These are phyloP conservation scores for Intellagama lesueurii DNA, from an alignment of 2,797 vertebrate genomes.

Conservation along the genomic window DNA sequence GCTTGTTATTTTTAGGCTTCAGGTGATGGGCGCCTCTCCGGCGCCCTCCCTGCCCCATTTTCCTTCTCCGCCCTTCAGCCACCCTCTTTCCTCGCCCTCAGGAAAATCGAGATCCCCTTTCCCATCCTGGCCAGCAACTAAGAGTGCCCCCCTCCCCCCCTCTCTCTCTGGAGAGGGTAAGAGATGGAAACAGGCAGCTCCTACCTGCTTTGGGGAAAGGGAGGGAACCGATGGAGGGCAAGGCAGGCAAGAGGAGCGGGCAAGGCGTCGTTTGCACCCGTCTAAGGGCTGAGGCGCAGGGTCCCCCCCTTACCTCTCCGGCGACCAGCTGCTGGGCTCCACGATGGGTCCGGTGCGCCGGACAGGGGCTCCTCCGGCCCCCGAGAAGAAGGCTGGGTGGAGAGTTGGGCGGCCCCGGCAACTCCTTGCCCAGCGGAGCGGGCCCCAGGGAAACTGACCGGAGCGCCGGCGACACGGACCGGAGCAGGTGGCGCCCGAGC, in stretches of 20 bases:
- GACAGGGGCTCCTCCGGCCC: not conserved
- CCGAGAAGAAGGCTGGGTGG: no score
- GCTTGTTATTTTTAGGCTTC: conserved; percentile 15
- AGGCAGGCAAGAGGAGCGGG: not conserved
- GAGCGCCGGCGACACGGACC: not conserved
- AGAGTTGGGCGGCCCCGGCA: not conserved
- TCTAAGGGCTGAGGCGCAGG: fast-evolving
- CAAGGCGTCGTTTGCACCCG: not conserved
- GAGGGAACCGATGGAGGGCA: not conserved
- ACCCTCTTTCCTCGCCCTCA: not conserved
- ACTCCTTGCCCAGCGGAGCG: not conserved
- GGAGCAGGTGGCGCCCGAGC: conserved; percentile 5
- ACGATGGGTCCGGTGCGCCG: not conserved
- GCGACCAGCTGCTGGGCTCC: not conserved
- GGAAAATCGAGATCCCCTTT: not conserved
- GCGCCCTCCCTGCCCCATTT: fast-evolving
- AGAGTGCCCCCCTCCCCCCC: not conserved
- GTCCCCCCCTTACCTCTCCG: conserved; percentile 54
- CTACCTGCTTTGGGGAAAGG: not conserved
- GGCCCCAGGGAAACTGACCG: not conserved
- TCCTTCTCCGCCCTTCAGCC: not conserved
- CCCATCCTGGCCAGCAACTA: not conserved
- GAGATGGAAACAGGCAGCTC: not conserved
- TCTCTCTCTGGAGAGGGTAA: not conserved
- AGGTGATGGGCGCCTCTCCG: not conserved